These are phyloP conservation scores for Cecidostiba fungosa DNA, from an alignment of 2,888 invertebrate species.

Conservation along the genomic window DNA sequence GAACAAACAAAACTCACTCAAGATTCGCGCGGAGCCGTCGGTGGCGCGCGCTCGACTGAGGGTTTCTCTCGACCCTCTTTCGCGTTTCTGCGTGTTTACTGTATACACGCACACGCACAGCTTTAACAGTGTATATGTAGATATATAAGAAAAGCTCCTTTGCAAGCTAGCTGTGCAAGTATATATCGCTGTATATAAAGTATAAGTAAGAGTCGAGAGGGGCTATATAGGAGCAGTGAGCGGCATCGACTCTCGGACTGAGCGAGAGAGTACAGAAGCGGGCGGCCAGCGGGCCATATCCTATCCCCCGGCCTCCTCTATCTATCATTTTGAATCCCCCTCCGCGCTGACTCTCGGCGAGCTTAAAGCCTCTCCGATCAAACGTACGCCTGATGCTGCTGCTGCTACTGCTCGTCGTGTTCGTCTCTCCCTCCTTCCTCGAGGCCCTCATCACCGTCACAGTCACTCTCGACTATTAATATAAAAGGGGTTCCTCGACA, in stretches of 20 bases:
- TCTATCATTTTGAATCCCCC: slow-evolving; percentile 79
- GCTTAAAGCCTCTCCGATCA: slow-evolving; percentile 65
- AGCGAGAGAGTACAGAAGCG: not conserved
- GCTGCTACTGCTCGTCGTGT: slow-evolving; percentile 10
- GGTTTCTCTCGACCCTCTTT: not conserved
- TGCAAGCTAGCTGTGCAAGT: not conserved
- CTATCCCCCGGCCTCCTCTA: slow-evolving; percentile 76
- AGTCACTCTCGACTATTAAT: slow-evolving; percentile 78
- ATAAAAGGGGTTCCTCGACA: slow-evolving; percentile 79
- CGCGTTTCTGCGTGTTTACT: not conserved
- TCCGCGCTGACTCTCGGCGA: slow-evolving; percentile 62
- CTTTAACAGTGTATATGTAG: no score
- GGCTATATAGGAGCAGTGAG: not conserved
- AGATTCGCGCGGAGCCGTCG: slow-evolving; percentile 67
- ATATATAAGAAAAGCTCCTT: not conserved
- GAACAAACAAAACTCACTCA: slow-evolving; percentile 67
- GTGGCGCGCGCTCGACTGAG: slow-evolving; percentile 4
- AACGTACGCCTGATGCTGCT: slow-evolving; percentile 37
- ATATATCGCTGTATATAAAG: no score
- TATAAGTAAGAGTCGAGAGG: not conserved
- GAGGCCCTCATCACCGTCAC: slow-evolving; percentile 74
- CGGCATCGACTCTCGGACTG: not conserved
- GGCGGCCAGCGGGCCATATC: slow-evolving; percentile 70
- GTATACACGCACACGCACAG: not conserved
- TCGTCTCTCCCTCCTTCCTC: slow-evolving; percentile 68